A percentile compares a stretch with the other conserved stretches of the same genome.
Evolutionary conservation across 2,797 vertebrate species (phyloP).

Genomic region (Crax fasciolata): DNA sequence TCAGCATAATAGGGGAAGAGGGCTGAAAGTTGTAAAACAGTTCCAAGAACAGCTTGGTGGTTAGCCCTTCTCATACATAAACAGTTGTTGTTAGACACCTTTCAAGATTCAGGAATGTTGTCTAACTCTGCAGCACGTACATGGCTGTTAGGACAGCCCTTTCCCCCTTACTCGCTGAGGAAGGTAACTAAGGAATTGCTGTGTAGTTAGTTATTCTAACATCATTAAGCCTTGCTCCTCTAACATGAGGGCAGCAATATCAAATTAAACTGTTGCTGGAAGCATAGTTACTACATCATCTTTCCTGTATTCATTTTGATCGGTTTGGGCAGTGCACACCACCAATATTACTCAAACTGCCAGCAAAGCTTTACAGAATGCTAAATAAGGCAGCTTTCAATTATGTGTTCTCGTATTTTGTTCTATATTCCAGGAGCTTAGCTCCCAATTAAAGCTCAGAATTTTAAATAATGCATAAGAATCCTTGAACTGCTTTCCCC

Average conservation of each 20-base stretch:
- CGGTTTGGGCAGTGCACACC: neutral
- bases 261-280: neutral
- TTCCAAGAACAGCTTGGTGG: neutral
- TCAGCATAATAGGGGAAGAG: neutral
- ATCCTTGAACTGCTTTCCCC: neutral
- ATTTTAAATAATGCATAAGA: neutral
- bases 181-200: neutral
- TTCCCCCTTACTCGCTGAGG: neutral
- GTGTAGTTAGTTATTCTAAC: neutral
- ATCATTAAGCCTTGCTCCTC: neutral
- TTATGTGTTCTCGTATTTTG: neutral
- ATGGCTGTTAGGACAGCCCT: neutral
- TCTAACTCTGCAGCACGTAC: neutral
- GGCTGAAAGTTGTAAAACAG: neutral
- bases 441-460: neutral
- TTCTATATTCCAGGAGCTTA: neutral
- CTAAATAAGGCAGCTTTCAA: neutral
- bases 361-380: neutral
- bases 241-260: neutral
- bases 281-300: neutral
- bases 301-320: neutral
- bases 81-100: neutral
- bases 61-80: neutral
- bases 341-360: neutral
- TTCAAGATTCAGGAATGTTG: neutral